phyloP scores from a whole-genome alignment of 2,888 invertebrate species.

The Priapulus caudatus region DNA sequence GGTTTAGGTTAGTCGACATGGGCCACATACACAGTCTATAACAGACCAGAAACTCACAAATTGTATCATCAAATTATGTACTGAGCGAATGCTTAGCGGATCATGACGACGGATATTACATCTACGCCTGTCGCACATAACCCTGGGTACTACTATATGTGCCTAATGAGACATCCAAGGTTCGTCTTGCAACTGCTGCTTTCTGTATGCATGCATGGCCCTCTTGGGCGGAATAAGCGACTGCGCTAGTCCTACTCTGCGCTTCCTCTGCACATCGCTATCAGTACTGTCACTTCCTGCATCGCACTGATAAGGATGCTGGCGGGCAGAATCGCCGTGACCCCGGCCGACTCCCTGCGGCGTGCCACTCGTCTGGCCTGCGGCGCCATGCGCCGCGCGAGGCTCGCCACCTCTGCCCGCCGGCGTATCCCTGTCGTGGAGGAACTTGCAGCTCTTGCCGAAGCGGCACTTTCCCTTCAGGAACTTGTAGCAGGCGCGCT shows the following conservation, averaged over 20 bases:
- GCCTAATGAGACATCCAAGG: conserved; percentile 36
- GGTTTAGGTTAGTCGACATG: no score
- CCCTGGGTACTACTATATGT: no score
- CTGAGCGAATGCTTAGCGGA: no score
- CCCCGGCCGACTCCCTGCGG: conserved; percentile 15
- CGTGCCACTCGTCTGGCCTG: neutral
- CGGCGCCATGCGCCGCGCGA: neutral
- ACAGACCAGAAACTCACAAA: no score
- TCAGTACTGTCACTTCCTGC: no score
- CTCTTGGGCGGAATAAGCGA: conserved; percentile 68
- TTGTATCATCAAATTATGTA: no score
- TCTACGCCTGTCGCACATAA: no score
- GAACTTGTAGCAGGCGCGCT: conserved; percentile 78
- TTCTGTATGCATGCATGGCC: conserved; percentile 51
- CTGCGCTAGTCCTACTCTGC: conserved; percentile 63
- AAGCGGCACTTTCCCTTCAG: conserved; percentile 77
- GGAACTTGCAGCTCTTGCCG: conserved; percentile 81
- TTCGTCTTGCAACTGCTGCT: conserved; percentile 28
- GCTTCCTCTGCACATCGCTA: conserved; percentile 46
- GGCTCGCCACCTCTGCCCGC: conserved; percentile 5
- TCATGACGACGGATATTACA: no score
- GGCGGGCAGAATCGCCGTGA: no score
- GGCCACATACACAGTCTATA: no score
- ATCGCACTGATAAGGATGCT: no score
- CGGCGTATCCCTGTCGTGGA: conserved; percentile 70